Evolutionary conservation across 1,140 invertebrate genomes (phyloP), one percentile per base, ranked within the genome.

Genomic region (Neoseiulus cucumeris): DNA sequence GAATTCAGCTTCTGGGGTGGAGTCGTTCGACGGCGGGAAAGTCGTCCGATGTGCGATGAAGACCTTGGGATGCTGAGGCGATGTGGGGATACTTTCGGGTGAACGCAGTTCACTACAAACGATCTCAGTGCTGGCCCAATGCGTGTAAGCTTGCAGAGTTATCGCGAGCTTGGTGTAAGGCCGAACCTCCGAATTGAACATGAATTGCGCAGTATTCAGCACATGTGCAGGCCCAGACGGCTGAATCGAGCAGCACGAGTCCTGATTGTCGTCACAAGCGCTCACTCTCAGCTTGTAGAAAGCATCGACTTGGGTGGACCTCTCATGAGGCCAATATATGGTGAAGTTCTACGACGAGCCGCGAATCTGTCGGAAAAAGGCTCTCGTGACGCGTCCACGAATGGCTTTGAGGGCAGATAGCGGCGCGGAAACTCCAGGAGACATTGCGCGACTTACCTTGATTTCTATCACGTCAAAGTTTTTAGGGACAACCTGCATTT

Each of bases 251-350:
- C 51, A 65, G 14, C 55, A 70, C 70, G 72, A 71, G 75, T 72
- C 70, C 45, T 73, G 71, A 18, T 73, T 72, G 45, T 72, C 69
- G 64, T 81, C 77, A 44, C 65, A 45, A 67, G 69, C 66, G 42
- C 73, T 70, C 5, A 90, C 79, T 71, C 82, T 84, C 25, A 91
- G 80, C 74, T 90, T 85, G 72, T 93, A 95, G 70, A 84, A 87
- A 0, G 93, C 82, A 9, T 80, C 80, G 28, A 86, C 87, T 70
- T 87, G 85, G 2, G 33, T 14, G 25, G 51, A 59, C 22, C 22
- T 12, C 9, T 59, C 51, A 14, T 59, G 17, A 1, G 81, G 74
- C 89, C 89, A 92, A 0, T 80, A 81, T n/a, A 93, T 81, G 42
- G 83, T 85, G 70, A 91, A 91, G 25, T 80, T 80, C 42, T 85